These are phyloP conservation scores for Enteromius anoplus DNA, from an alignment of 2,797 vertebrate genomes.

Conservation along the genomic window DNA sequence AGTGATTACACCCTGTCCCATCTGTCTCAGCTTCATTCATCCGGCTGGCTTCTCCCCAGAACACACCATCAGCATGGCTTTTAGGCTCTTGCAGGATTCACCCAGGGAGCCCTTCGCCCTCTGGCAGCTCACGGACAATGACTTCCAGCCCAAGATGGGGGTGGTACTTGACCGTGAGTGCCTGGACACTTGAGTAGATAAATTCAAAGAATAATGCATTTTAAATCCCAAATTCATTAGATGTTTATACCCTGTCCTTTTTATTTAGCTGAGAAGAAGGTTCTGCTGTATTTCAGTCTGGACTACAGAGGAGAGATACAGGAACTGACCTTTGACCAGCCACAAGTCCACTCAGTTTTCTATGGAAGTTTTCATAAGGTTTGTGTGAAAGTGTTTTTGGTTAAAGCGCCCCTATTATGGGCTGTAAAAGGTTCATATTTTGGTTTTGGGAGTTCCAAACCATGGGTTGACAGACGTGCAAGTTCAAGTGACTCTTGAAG, in stretches of 20 bases:
- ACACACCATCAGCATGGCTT: constrained; percentile 83
- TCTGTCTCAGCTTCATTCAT: constrained; percentile 76
- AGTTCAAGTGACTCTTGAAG: neutral
- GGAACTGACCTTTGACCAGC: constrained; percentile 88
- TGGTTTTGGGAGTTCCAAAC: too few species aligned
- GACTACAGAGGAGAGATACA: constrained; percentile 88
- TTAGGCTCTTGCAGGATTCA: constrained; percentile 85
- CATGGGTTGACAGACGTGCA: too few species aligned
- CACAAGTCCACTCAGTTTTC: constrained; percentile 88
- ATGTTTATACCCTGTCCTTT: neutral
- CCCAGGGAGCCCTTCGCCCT: constrained; percentile 87
- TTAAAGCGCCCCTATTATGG: neutral
- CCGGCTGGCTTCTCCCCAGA: constrained; percentile 82
- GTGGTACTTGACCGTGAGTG: constrained; percentile 88
- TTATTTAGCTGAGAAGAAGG: constrained; percentile 81
- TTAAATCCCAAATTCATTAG: neutral
- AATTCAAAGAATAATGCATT: neutral
- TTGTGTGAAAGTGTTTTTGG: neutral
- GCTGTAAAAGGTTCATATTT: too few species aligned
- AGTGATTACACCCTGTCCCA: neutral
- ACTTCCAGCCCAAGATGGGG: constrained; percentile 90
- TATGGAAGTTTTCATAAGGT: constrained; percentile 98
- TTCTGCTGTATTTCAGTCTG: constrained; percentile 90
- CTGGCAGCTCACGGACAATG: constrained; percentile 89
- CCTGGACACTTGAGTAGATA: neutral